Conservation (phyloP, 2,797 vertebrate species). For the Microchirus variegatus region DNA sequence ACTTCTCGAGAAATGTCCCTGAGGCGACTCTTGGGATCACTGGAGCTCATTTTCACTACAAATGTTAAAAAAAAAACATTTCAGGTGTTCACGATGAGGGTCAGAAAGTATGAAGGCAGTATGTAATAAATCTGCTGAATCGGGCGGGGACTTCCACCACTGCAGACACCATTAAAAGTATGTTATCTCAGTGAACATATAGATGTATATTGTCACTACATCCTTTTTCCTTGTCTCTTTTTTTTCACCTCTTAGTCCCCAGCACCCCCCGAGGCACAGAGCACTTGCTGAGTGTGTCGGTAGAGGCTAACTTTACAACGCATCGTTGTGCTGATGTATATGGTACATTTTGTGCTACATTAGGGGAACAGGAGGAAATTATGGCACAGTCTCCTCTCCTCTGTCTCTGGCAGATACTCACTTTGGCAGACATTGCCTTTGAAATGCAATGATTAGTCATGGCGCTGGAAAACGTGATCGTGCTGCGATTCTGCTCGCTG, state of each 20-base stretch:
- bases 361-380: constrained; percentile 42
- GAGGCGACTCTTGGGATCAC: constrained; percentile 83
- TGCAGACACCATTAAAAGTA: constrained; percentile 24
- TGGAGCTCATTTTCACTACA: constrained; percentile 82
- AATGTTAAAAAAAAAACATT: constrained; percentile 22
- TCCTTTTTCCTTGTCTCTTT: constrained; percentile 22
- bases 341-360: constrained; percentile 30
- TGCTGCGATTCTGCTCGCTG: constrained; percentile 27
- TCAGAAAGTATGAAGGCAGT: background rate
- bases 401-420: constrained; percentile 28
- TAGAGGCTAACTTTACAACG: constrained; percentile 15
- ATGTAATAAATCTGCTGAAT: constrained; percentile 2
- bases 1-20: constrained; percentile 90
- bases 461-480: constrained; percentile 35
- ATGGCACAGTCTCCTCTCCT: constrained; percentile 5
- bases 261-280: constrained; percentile 14
- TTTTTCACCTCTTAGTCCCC: constrained; percentile 17
- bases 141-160: constrained; percentile 18
- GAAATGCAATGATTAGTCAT: constrained; percentile 21
- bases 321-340: constrained; percentile 37
- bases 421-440: background rate
- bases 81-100: background rate
- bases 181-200: constrained; percentile 10
- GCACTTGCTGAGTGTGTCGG: constrained; percentile 38
- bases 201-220: constrained; percentile 18